Evolutionary conservation across 2,888 invertebrate species (phyloP).

Genomic region (Caenorhabditis uteleia): DNA sequence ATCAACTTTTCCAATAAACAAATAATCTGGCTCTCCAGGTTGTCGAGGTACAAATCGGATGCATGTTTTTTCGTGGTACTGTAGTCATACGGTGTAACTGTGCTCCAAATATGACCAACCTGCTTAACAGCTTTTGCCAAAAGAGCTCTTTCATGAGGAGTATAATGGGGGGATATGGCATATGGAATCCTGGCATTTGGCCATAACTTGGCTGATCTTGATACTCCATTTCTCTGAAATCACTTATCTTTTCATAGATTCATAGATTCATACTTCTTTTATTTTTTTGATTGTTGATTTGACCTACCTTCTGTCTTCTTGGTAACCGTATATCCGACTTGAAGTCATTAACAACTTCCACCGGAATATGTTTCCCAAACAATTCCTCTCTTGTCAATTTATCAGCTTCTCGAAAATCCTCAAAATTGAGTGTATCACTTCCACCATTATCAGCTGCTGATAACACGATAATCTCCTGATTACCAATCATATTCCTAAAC

Average conservation of each 20-base stretch:
- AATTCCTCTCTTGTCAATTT: slow-evolving; percentile 52
- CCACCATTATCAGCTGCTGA: slow-evolving; percentile 1
- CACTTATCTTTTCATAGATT: no score
- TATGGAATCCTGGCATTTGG: slow-evolving; percentile 69
- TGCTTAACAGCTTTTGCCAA: slow-evolving; percentile 69
- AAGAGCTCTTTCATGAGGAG: slow-evolving; percentile 67
- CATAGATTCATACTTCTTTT: slow-evolving; percentile 26
- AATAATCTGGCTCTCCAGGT: slow-evolving; percentile 63
- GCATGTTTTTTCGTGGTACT: slow-evolving; percentile 70
- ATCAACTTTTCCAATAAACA: slow-evolving; percentile 69
- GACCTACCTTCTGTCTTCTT: slow-evolving; percentile 40
- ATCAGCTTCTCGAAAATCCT: slow-evolving; percentile 30
- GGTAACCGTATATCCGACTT: slow-evolving; percentile 60
- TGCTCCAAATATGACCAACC: slow-evolving; percentile 29
- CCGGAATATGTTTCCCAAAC: slow-evolving; percentile 54
- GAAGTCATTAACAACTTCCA: slow-evolving; percentile 63
- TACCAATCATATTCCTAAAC: not conserved
- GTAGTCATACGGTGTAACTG: slow-evolving; percentile 8
- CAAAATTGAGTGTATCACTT: slow-evolving; percentile 15
- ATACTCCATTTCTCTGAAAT: slow-evolving; percentile 68
- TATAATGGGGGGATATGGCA: slow-evolving; percentile 67
- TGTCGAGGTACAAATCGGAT: slow-evolving; percentile 67
- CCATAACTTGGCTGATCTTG: slow-evolving; percentile 67
- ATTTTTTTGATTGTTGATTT: slow-evolving; percentile 7
- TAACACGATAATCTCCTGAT: slow-evolving; percentile 13